Evolutionary conservation across 2,888 invertebrate genomes (phyloP).

Genomic region (Rotaria socialis): DNA sequence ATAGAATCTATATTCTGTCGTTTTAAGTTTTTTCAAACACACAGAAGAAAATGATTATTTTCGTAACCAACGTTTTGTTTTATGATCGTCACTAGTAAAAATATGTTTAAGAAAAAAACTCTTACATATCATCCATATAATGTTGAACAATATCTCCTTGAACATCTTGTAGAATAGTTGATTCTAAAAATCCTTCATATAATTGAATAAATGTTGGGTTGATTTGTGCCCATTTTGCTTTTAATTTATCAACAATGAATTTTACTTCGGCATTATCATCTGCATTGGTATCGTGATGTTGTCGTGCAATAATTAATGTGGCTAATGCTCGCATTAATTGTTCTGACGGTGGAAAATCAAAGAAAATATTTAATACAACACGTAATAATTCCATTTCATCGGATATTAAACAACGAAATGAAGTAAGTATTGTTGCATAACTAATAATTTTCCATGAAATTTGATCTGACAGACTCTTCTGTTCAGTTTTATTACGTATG

Average conservation of each 20-base stretch:
- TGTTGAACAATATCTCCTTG: slow-evolving; percentile 19
- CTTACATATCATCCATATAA: slow-evolving; percentile 20
- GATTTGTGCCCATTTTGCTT: slow-evolving; percentile 21
- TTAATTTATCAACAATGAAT: not conserved
- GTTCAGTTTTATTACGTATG: not conserved
- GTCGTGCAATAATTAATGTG: not conserved
- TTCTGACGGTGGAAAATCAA: slow-evolving; percentile 1
- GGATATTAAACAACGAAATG: slow-evolving; percentile 19
- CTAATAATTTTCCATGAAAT: slow-evolving; percentile 18
- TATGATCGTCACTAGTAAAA: no score
- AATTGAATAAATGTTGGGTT: not conserved
- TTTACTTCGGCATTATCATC: not conserved
- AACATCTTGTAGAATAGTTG: not conserved
- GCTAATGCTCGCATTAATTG: slow-evolving; percentile 6
- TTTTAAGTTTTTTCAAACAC: no score
- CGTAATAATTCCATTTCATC: slow-evolving; percentile 27
- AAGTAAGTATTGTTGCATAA: slow-evolving; percentile 28
- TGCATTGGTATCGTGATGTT: not conserved
- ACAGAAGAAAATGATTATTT: no score
- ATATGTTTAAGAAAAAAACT: not conserved
- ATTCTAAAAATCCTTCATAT: slow-evolving; percentile 5
- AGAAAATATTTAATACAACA: slow-evolving; percentile 5
- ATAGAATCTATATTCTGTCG: no score
- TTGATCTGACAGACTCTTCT: not conserved
- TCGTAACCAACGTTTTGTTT: no score